A percentile compares a stretch with the other conserved stretches of the same genome.
Conservation (phyloP, 2,888 invertebrate genomes). For the Pachydiplax longipennis region DNA sequence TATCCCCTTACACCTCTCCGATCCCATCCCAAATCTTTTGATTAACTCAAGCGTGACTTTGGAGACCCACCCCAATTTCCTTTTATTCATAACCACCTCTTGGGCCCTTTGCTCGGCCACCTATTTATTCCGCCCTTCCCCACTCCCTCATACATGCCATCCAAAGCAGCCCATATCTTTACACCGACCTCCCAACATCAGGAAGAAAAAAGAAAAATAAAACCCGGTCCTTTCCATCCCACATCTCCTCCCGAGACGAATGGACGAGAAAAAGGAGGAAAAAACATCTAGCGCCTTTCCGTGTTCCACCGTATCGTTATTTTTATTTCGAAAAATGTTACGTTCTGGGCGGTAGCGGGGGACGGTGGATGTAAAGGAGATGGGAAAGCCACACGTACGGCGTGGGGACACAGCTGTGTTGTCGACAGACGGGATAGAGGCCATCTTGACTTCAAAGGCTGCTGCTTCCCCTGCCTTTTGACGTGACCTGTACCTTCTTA, state of each 20-base stretch:
- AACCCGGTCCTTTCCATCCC: background rate
- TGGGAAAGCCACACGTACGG: background rate
- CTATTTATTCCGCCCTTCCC: background rate
- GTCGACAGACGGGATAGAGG: background rate
- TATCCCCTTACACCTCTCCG: background rate
- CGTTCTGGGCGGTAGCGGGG: slow-evolving; percentile 30
- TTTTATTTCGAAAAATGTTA: background rate
- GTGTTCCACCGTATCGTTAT: background rate
- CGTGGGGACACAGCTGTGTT: background rate
- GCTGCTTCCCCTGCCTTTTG: background rate
- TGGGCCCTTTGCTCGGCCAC: background rate
- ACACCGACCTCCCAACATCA: slow-evolving; percentile 24
- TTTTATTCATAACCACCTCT: background rate
- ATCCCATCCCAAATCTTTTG: background rate
- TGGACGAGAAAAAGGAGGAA: background rate
- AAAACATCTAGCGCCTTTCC: slow-evolving; percentile 34
- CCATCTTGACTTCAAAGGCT: background rate
- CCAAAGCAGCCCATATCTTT: background rate
- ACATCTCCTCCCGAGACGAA: background rate
- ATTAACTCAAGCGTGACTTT: background rate
- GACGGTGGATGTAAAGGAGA: background rate
- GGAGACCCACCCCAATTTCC: background rate
- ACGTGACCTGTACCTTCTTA: background rate
- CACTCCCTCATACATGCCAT: background rate
- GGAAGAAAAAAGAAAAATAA: background rate